Base-by-base conservation (phyloP, 2,113 vertebrate genomes). In the Nestor notabilis region DNA sequence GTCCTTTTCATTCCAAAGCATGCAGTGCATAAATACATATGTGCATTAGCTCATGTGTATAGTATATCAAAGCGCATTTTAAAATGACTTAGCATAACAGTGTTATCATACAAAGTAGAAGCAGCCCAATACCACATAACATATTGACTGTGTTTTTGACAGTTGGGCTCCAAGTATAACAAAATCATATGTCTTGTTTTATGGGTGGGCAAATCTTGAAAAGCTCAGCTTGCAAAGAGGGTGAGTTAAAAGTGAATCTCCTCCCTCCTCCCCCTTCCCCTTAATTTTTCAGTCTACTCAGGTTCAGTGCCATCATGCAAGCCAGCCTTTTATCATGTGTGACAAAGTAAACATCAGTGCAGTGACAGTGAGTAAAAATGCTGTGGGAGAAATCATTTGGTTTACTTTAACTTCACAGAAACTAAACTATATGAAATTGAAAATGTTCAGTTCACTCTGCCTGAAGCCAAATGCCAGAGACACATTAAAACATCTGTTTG, bases 401-500 rank as follows among this genome's bases (percentile, higher is more conserved):
- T 97, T 98, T 96, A 74, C 63, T 92, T 92, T 87, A 84, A 90
- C 82, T 94, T 97, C 85, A 63, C 50, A 94, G 92, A 94, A 96
- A 95, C 43, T 28, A 70, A 96, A 87, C 49, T 93, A 55, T 82
- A 95, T 53, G 80, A 63, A 93, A 96, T 35, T 31, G 72, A 95
- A 94, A 95, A 83, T 95, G 76, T 90, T 77, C 49, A n/a, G 47
- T 76, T 95, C 6, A 18, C 39, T 81, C 87, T 95, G 96, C 94
- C 89, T 27, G 43, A 80, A 95, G 87, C 76, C 50, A 83, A 93
- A 46, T 83, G 95, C 88, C 92, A 97, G 86, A 95, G 64, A 72
- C 84, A 94, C 93, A 9, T 94, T 77, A 41, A 93, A 98, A 88
- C 90, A 97, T 96, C 93, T 98, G 92, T 95, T 97, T 97, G 90